phyloP scores from a whole-genome alignment of 2,113 vertebrate genomes.

The Cercopithecus mona region DNA sequence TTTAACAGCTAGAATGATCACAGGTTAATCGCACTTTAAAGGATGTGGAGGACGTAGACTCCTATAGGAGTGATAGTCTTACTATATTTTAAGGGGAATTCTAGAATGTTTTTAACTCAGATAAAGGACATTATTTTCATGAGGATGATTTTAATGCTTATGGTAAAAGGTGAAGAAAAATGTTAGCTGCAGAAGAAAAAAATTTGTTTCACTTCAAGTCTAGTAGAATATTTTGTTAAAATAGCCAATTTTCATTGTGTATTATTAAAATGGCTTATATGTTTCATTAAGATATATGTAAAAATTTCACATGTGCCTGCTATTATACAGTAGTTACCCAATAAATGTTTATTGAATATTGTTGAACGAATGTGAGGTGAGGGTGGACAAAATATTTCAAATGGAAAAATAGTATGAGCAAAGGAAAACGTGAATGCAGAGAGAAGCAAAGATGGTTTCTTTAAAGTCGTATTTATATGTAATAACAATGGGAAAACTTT shows the following conservation, averaged over 20 bases:
- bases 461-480: neutral
- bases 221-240: constrained; percentile 4
- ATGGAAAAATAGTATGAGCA: neutral
- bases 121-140: constrained; percentile 34
- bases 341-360: neutral
- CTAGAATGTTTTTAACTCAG: constrained; percentile 57
- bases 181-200: constrained; percentile 47
- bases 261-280: neutral
- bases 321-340: neutral
- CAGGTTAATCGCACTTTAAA: neutral
- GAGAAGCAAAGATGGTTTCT: neutral
- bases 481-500: neutral
- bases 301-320: neutral
- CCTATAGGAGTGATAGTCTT: neutral
- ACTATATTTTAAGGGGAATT: constrained; percentile 58
- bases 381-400: neutral
- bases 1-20: neutral
- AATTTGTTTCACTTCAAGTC: neutral
- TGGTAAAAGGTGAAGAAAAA: constrained; percentile 3
- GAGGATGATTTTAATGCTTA: neutral
- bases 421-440: neutral
- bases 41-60: neutral
- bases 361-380: neutral
- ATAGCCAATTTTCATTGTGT: neutral
- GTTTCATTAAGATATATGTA: neutral